Base-by-base conservation (phyloP, 1,140 invertebrate species). In the Tribolium castaneum region DNA sequence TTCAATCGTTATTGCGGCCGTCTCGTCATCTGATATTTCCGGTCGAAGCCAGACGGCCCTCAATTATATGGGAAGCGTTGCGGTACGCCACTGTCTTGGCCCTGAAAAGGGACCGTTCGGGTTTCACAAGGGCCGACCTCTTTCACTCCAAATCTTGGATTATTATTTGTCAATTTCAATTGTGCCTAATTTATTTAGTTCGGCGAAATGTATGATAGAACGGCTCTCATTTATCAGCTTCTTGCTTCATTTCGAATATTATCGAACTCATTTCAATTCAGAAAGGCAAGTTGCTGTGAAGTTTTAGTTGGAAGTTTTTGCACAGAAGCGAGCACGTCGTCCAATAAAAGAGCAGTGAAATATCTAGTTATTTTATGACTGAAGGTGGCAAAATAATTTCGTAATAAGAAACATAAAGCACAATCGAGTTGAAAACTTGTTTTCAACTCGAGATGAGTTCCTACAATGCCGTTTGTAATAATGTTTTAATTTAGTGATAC, bases 1-100 rank as follows among this genome's bases (percentile, higher is more conserved):
- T 81, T 81, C 78, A 81, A 81, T 81, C 80, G 80, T 79, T 80
- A 81, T 81, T 81, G 76, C 80, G 71, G 72, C 75, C 75, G 78
- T 54, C 75, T 75, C 77, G 80, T 79, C 80, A 81, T 81, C 75
- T 54, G 80, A 81, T 77, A 81, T 81, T 78, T 81, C 80, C 80
- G 80, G 80, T 66, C 70, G 80, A 19, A 54, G 73, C 73, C 59
- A 78, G 70, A 72, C 70, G 70, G 70, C 22, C 49, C 71, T 52
- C 45, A 54, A 73, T 51, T 49, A 77, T 50, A 66, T 77, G 12
- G 59, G 59, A 35, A 66, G 59, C 59, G 25, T 66, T 66, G 59
- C 59, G 59, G 59, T 66, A 35, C 59, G 59, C 59, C 59, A 66
- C 59, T 66, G 54, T 66, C 59, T 66, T 66, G 25, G 12, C 59